Evolutionary conservation across 2,888 invertebrate genomes (phyloP).

Genomic region (Tribolium freemani): DNA sequence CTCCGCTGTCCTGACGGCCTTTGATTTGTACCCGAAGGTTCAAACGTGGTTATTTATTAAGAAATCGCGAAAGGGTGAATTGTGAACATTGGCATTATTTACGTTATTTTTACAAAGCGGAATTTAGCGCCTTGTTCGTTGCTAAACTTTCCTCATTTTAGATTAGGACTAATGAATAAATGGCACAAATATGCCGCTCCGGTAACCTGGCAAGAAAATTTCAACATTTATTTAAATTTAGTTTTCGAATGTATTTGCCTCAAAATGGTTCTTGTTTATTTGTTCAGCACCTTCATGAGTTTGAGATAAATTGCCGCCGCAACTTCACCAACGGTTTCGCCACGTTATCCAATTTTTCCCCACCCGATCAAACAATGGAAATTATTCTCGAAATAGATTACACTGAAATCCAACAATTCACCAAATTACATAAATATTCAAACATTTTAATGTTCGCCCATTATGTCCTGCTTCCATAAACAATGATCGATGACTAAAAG

Average conservation of each 20-base stretch:
- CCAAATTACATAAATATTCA: background rate
- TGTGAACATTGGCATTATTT: background rate
- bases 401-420: background rate
- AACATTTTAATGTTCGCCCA: background rate
- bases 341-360: background rate
- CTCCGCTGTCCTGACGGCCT: conserved; percentile 2
- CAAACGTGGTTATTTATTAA: conserved; percentile 27
- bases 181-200: background rate
- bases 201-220: background rate
- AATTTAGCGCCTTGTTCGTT: background rate
- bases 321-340: background rate
- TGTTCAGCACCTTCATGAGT: conserved; percentile 9
- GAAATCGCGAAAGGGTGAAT: conserved; percentile 1
- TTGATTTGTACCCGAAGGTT: conserved; percentile 25
- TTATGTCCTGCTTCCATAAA: too few species aligned
- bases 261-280: conserved; percentile 19
- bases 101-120: background rate
- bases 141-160: background rate
- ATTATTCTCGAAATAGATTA: background rate
- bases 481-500: background rate
- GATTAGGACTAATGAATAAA: conserved; percentile 13
- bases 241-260: background rate
- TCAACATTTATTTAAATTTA: conserved; percentile 13
- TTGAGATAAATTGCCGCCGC: background rate
- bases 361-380: background rate